Evolutionary conservation across 2,797 vertebrate genomes (phyloP), one percentile per base, ranked within the genome.

Genomic region (Momotus momota): DNA sequence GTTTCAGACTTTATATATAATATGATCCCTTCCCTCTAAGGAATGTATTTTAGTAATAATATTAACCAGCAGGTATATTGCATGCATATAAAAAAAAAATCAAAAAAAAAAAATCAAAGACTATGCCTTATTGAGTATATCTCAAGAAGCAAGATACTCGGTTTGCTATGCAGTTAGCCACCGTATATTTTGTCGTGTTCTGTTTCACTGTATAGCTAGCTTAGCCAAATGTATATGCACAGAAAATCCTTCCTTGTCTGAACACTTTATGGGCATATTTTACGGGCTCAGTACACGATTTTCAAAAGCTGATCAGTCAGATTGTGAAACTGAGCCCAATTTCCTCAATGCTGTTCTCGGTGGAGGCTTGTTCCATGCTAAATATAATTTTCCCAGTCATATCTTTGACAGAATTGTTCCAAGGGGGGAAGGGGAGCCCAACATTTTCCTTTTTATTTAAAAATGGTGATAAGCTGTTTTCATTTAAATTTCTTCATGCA

Each of bases 281-380:
- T 93, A 95, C 45, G 40, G 69, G 61, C 54, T 95, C 62, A 78
- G 61, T 78, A 91, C 67, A 93, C 0, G 14, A 81, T 86, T 93
- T 94, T 86, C 91, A 94, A 96, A 93, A 96, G 72, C 89, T 96
- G 81, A 94, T 96, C 95, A 93, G 81, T 88, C 26, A 35, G 73
- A 92, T 70, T 93, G 89, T 94, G 93, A 95, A 96, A 92, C 84
- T 61, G 65, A 93, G 87, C 51, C 54, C 9, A 62, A 65, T 86
- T 94, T 96, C 79, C 65, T 94, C 86, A 91, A 2, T 29, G 57
- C 60, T 54, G 88, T 89, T 90, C 81, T 94, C 11, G 18, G 49
- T 74, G 45, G 60, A 93, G 58, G 81, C 49, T 89, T 83, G 70
- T 91, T 95, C 72, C 71, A 91, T 26, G 41, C 81, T 89, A 94